Percentiles rank a stretch among this genome's conserved stretches.
These are phyloP conservation scores for Eubasilissa regina DNA, from an alignment of 1,140 invertebrate species.

Conservation along the genomic window DNA sequence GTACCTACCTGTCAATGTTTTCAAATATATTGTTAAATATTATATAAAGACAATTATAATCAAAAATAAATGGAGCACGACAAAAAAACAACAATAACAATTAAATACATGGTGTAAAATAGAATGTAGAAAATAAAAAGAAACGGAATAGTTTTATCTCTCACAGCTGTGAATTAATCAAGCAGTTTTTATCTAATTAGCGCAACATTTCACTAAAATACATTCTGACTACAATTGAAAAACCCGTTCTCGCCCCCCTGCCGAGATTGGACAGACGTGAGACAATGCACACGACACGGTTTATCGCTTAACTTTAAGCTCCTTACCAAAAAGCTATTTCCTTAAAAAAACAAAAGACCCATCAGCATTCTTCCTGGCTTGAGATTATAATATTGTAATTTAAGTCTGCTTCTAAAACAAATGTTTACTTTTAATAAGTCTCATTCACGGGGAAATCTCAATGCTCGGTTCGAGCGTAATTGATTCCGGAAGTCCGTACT, in stretches of 20 bases:
- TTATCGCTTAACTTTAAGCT: slow-evolving; percentile 38
- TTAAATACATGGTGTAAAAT: too few relatives aligned
- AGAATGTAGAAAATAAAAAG: too few relatives aligned
- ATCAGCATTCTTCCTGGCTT: slow-evolving; percentile 29
- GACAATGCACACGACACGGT: slow-evolving; percentile 28
- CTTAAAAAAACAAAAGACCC: slow-evolving; percentile 15
- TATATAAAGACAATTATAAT: too few relatives aligned
- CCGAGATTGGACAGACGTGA: slow-evolving; percentile 15
- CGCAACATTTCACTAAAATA: too few relatives aligned
- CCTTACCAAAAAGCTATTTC: slow-evolving; percentile 33
- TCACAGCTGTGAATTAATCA: too few relatives aligned
- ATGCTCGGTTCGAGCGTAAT: neutral
- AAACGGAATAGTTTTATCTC: too few relatives aligned
- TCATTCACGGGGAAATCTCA: slow-evolving; percentile 12
- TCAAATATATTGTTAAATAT: too few relatives aligned
- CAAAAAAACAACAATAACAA: too few relatives aligned
- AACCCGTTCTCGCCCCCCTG: slow-evolving; percentile 6
- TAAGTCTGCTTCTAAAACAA: neutral
- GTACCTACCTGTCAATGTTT: too few relatives aligned
- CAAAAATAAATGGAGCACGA: too few relatives aligned
- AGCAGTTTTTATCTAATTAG: too few relatives aligned
- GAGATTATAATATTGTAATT: slow-evolving; percentile 31
- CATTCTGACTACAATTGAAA: slow-evolving; percentile 17
- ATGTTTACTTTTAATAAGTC: slow-evolving; percentile 21
- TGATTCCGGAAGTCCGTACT: slow-evolving; percentile 22